These are phyloP conservation scores for Myodes glareolus DNA, from an alignment of 2,113 vertebrate species.

Conservation along the genomic window DNA sequence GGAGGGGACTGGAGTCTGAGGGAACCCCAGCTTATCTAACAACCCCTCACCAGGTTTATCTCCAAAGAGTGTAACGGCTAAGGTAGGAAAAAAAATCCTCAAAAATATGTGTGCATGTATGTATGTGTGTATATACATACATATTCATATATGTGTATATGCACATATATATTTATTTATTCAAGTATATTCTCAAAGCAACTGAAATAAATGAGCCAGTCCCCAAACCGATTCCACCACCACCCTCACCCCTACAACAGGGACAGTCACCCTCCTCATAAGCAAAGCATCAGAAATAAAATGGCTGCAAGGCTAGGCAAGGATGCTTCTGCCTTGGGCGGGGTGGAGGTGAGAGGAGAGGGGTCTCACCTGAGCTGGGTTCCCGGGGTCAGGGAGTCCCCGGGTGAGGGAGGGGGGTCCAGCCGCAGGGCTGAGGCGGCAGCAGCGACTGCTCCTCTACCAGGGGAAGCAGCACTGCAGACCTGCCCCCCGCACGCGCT, in stretches of 20 bases:
- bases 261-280: constrained; percentile 40
- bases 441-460: constrained; percentile 57
- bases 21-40: neutral
- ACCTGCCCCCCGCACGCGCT: constrained; percentile 50
- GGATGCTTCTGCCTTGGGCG: constrained; percentile 64
- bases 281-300: constrained; percentile 72
- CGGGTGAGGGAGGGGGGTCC: constrained; percentile 62
- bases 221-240: neutral
- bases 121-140: neutral
- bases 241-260: neutral
- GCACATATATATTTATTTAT: neutral
- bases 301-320: constrained; percentile 70
- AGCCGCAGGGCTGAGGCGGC: constrained; percentile 35
- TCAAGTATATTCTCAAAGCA: neutral
- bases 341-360: constrained; percentile 3
- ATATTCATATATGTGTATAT: too few species aligned
- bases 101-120: neutral
- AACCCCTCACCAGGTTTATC: neutral
- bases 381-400: constrained; percentile 32
- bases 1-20: neutral
- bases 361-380: constrained; percentile 74
- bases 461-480: constrained; percentile 72
- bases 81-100: constrained; percentile 34
- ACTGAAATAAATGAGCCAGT: neutral
- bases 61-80: neutral